A percentile compares a stretch with the other conserved stretches of the same genome.
These are phyloP conservation scores for Parasteatoda lunata DNA, from an alignment of 2,888 invertebrate species.

Conservation along the genomic window DNA sequence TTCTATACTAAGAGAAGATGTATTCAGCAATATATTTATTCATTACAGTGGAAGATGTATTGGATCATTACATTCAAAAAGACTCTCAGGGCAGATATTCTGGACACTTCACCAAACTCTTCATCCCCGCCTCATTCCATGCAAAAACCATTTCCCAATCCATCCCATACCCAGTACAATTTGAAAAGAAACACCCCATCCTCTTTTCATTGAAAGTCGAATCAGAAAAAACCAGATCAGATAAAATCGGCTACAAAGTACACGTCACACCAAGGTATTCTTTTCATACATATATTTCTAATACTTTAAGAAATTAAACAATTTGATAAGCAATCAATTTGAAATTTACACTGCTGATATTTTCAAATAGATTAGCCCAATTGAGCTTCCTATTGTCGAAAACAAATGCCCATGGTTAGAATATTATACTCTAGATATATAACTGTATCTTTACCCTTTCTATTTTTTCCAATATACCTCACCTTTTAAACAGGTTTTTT, in stretches of 20 bases:
- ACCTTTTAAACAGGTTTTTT: no score
- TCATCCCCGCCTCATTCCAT: conserved; percentile 58
- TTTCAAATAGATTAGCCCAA: no score
- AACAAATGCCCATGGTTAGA: no score
- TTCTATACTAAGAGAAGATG: background rate
- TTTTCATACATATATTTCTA: background rate
- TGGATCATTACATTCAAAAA: conserved; percentile 4
- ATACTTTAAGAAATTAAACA: no score
- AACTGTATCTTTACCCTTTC: no score
- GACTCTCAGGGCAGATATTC: background rate
- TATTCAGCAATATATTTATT: background rate
- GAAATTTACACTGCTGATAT: no score
- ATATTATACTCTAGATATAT: no score
- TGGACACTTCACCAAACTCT: conserved; percentile 63
- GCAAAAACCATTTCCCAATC: conserved; percentile 55
- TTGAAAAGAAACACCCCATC: conserved; percentile 56
- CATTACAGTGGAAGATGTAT: conserved; percentile 18
- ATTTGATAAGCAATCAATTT: no score
- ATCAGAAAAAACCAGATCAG: background rate
- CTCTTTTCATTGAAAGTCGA: conserved; percentile 56
- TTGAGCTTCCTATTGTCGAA: no score
- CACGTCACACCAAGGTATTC: conserved; percentile 8
- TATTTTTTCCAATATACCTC: no score
- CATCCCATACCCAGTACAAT: conserved; percentile 58
- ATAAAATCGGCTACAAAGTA: background rate